Evolutionary conservation across 2,113 vertebrate genomes (phyloP), one percentile per base, ranked within the genome.

Genomic region (Mormyrus iriodes): DNA sequence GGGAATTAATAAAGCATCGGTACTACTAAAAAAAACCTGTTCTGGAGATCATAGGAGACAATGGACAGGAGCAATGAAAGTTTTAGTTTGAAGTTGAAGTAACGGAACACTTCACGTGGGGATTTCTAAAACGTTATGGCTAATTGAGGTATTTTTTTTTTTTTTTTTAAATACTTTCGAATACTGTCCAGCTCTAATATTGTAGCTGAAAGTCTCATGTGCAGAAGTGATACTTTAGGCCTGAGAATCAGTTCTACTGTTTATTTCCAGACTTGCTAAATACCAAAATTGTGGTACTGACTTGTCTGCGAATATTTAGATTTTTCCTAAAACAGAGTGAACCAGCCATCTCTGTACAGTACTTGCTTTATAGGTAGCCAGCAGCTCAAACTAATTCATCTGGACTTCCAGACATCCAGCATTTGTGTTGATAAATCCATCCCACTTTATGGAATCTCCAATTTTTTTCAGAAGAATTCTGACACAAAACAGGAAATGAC

Each of bases 401-500:
- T 65, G 85, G 51, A 89, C 49, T 9, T 19, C 39, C 39, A 31
- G 88, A 90, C 86, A 91, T 91, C 24, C 46, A 24, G 85, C 61
- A 21, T 46, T 84, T n/a, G 13, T 84, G 44, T 79, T 88, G 88
- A 90, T 89, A 85, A 91, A 92, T 91, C 88, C 89, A 27, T 91
- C 91, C 86, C 65, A 51, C 89, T 90, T 87, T 44, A 42, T 35
- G 19, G 39, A 12, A 69, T 87, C 49, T 88, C 84, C 89, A 4
- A 2, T 88, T 90, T 89, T 86, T 86, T 86, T 90, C 48, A 85
- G 83, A 91, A 90, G 91, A 86, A 69, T 46, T 44, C 58, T 58
- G 88, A 91, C 90, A 90, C 52, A 52, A 88, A 93, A 94, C 95
- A 96, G 96, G 95, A 96, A 96, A 94, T 95, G 93, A 93, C 93